Conservation (phyloP, 2,797 vertebrate species). For the Notolabrus celidotus region DNA sequence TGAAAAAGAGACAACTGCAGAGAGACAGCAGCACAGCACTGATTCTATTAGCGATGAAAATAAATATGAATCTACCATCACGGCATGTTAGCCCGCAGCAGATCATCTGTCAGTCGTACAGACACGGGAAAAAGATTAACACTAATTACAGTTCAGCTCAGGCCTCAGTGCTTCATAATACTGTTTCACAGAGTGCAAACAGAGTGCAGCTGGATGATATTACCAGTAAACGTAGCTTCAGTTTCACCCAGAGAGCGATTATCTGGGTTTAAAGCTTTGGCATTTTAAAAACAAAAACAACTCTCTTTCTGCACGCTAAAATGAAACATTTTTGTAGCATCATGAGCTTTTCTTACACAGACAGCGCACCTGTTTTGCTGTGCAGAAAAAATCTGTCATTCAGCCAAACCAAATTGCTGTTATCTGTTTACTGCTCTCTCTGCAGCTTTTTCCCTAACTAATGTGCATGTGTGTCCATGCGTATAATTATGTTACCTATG, state of each 20-base stretch:
- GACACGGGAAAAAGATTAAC: conserved; percentile 58
- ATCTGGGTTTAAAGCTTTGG: conserved; percentile 17
- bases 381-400: conserved; percentile 16
- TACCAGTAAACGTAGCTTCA: conserved; percentile 19
- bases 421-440: conserved; percentile 8
- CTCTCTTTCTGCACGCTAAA: neutral
- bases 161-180: conserved; percentile 40
- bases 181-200: conserved; percentile 23
- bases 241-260: neutral
- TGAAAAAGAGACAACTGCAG: conserved; percentile 14
- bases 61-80: conserved; percentile 56
- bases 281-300: neutral
- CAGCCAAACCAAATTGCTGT: conserved; percentile 17
- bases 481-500: conserved; percentile 88
- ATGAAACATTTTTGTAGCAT: neutral
- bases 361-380: conserved; percentile 1
- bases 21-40: conserved; percentile 2
- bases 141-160: conserved; percentile 64
- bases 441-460: conserved; percentile 8
- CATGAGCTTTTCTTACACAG: neutral
- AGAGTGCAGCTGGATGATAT: conserved; percentile 25
- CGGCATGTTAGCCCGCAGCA: conserved; percentile 39
- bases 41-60: conserved; percentile 43
- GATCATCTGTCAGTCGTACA: conserved; percentile 56
- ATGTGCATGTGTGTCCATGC: conserved; percentile 27